Evolutionary conservation across 2,888 invertebrate genomes (phyloP).

Genomic region (Carcina quercana): DNA sequence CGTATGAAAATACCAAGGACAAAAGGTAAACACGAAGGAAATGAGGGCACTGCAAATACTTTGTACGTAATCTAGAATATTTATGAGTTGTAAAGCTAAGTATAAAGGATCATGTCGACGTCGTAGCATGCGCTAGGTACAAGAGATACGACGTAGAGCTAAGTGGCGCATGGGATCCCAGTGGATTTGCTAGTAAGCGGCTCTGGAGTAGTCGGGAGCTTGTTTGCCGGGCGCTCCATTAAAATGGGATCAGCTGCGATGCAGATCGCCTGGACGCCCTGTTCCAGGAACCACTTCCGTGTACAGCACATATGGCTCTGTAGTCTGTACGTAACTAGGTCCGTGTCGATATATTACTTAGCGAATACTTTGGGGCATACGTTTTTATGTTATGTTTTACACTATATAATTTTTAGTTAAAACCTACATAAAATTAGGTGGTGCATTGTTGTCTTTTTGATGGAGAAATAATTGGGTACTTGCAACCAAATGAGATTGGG

Average conservation of each 20-base stretch:
- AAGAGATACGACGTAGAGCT: conserved; percentile 47
- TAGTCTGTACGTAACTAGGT: too few relatives aligned
- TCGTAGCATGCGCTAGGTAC: conserved; percentile 2
- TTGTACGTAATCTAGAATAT: too few relatives aligned
- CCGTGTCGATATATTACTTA: too few relatives aligned
- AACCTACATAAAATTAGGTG: too few relatives aligned
- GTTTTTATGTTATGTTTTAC: conserved; percentile 13
- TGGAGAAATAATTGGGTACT: too few relatives aligned
- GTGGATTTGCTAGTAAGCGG: conserved; percentile 69
- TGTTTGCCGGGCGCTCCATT: conserved; percentile 74
- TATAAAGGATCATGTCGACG: conserved; percentile 38
- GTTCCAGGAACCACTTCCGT: conserved; percentile 17
- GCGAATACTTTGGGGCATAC: conserved; percentile 11
- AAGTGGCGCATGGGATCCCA: conserved; percentile 64
- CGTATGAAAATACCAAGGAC: too few relatives aligned
- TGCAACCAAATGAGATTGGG: too few relatives aligned
- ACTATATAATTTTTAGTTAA: too few relatives aligned
- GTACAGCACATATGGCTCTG: too few relatives aligned
- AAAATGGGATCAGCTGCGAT: conserved; percentile 72
- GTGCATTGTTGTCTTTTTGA: too few relatives aligned
- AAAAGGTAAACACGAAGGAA: too few relatives aligned
- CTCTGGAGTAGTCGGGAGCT: conserved; percentile 40
- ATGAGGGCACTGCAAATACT: too few relatives aligned
- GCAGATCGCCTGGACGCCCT: conserved; percentile 65
- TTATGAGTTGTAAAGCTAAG: background rate